Base-by-base conservation (phyloP, 1,140 invertebrate species). In the Bombyx mandarina region DNA sequence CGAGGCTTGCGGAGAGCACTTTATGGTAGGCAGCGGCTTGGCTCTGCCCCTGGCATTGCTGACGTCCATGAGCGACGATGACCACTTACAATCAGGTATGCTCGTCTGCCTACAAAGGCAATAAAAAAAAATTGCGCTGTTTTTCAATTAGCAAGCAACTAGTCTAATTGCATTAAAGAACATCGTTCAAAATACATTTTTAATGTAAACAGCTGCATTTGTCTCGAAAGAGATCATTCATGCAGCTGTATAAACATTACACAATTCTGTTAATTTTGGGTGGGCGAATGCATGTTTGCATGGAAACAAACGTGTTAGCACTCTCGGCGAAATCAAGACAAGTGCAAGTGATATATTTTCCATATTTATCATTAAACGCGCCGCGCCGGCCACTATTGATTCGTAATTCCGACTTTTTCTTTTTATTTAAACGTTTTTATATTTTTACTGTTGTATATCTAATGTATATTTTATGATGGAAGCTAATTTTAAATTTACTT, bases 251-350 rank as follows among this genome's bases (percentile, higher is more conserved):
- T 57, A 71, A 81, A 81, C 60, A 65, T 69, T 74, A 62, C 66
- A 58, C 63, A 51, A 59, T 55, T 66, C 51, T 61, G 62, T 60
- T 65, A 61, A 57, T 62, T 54, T 56, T 66, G 57, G 71, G 73
- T 78, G 58, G 77, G 64, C 71, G 63, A 70, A 56, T 82, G 76
- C 77, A 83, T 76, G 71, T 77, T 72, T 74, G 66, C 69, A 73
- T 70, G 65, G 69, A 74, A 70, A 64, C 69, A 64, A 18, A 63
- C 71, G 71, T 73, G 78, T 83, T 83, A 76, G 61, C 78, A 79
- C 74, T 71, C 74, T 69, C 62, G 65, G 65, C 12, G 56, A 69
- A 53, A 64, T 63, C 60, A 35, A 35, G 26, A 35, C 26, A 69
- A 69, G 63, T 70, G 63, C 71, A 71, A 71, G 64, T 68, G 62